phyloP scores from a whole-genome alignment of 2,888 invertebrate genomes.

The Eupithecia pulchellata region DNA sequence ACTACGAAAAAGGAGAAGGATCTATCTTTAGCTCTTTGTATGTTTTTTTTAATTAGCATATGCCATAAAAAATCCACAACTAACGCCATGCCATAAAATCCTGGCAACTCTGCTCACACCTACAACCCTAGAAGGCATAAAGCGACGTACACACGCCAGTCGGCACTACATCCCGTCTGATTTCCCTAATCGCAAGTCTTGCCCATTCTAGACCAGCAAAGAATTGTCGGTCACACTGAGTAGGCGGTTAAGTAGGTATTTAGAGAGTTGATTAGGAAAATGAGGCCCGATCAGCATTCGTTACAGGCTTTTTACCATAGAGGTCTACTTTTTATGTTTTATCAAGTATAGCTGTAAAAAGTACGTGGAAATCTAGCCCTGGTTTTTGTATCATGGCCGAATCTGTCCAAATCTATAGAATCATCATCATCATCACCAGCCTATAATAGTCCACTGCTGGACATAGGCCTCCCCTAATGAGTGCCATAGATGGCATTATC shows the following conservation, averaged over 20 bases:
- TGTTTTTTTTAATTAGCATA: no score
- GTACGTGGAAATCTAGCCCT: slow-evolving; percentile 3
- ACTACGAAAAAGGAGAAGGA: no score
- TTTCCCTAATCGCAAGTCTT: slow-evolving; percentile 57
- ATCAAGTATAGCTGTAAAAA: slow-evolving; percentile 5
- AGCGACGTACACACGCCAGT: slow-evolving; percentile 48
- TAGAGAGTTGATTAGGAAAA: slow-evolving; percentile 49
- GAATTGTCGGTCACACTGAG: slow-evolving; percentile 52
- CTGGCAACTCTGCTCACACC: not conserved
- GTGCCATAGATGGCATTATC: no score
- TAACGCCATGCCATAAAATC: not conserved
- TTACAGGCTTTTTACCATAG: slow-evolving; percentile 7
- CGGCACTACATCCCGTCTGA: slow-evolving; percentile 55
- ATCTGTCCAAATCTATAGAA: no score
- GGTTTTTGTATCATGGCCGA: no score
- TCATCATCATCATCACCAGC: no score
- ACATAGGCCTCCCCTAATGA: no score
- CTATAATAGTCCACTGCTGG: no score
- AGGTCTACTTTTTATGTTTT: not conserved
- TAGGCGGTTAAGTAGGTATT: slow-evolving; percentile 25
- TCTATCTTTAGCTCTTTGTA: no score
- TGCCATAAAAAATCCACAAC: not conserved
- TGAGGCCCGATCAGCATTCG: slow-evolving; percentile 38
- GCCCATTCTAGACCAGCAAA: slow-evolving; percentile 55
- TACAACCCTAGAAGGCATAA: slow-evolving; percentile 42